Base-by-base conservation (phyloP, 2,797 vertebrate species). In the Limosa lapponica region DNA sequence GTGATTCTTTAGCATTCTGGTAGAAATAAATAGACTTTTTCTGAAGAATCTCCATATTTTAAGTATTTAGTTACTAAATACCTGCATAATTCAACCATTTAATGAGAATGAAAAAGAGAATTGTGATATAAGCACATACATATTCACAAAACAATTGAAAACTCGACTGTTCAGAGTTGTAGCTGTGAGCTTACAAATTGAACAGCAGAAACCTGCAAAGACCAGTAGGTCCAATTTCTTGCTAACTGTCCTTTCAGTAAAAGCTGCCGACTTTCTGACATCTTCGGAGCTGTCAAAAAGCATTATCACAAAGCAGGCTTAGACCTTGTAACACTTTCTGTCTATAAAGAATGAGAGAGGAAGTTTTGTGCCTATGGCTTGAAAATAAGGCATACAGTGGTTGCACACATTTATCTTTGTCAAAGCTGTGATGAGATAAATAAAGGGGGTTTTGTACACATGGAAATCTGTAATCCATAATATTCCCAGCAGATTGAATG, bases 211-310 rank as follows among this genome's bases (percentile, higher is more conserved):
- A 93, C 65, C 87, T 95, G 72, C 69, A 86, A 86, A 91, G 57
- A 88, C 59, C 75, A 94, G 67, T 67, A 93, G 82, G 87, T 91
- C 69, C 75, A 75, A 91, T 88, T 78, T 90, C 62, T 88, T 0
- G 4, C 46, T 91, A 88, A 91, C 51, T 78, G 79, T 86, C 84
- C 80, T 81, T 83, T 94, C 85, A 75, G 82, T 48, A 93, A 90
- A 93, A 91, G 57, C 82, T 64, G 54, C 32, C 0, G 8, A 93
- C 88, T 93, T 94, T 69, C 65, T 89, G 84, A 78, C 89, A 87
- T 93, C 93, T 83, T 83, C 72, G 24, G 82, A 93, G 41, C 89
- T 95, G 95, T 96, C 96, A 95, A 75, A 95, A 93, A 70, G 70
- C 51, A 88, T 96, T 90, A 96, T 44, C 85, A 88, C 72, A 83